phyloP scores from a whole-genome alignment of 2,888 invertebrate genomes.

The Drosophila mercatorum region DNA sequence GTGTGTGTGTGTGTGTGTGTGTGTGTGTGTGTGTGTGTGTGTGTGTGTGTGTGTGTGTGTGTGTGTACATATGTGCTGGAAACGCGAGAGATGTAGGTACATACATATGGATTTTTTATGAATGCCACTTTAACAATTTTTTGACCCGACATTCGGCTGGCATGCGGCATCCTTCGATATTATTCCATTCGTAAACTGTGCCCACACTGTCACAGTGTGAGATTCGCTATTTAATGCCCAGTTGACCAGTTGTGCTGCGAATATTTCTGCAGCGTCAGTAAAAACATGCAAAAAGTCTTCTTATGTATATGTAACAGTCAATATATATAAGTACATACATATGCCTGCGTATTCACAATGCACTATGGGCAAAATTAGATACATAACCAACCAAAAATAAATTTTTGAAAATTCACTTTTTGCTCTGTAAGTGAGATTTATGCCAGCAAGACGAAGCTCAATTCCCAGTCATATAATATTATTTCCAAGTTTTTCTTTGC shows the following conservation, averaged over 20 bases:
- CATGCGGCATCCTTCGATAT: slow-evolving; percentile 64
- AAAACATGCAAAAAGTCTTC: slow-evolving; percentile 55
- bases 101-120: slow-evolving; percentile 44
- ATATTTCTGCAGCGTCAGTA: slow-evolving; percentile 66
- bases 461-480: too few relatives aligned
- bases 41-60: too few relatives aligned
- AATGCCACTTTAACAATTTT: slow-evolving; percentile 64
- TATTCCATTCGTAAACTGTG: slow-evolving; percentile 35
- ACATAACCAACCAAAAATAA: neutral
- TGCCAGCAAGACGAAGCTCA: too few relatives aligned
- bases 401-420: neutral
- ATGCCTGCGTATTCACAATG: slow-evolving; percentile 18
- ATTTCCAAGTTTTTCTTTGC: too few relatives aligned
- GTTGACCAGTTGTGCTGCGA: slow-evolving; percentile 64
- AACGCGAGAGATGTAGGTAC: slow-evolving; percentile 33
- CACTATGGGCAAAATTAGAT: slow-evolving; percentile 28
- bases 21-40: too few relatives aligned
- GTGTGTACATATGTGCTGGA: slow-evolving; percentile 21
- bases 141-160: slow-evolving; percentile 51
- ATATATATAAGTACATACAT: slow-evolving; percentile 2
- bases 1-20: too few relatives aligned
- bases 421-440: too few relatives aligned
- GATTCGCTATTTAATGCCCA: slow-evolving; percentile 56
- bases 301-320: slow-evolving; percentile 41
- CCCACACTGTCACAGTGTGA: slow-evolving; percentile 35